Conservation (phyloP, 2,888 invertebrate genomes). For the Lycophotia porphyrea region DNA sequence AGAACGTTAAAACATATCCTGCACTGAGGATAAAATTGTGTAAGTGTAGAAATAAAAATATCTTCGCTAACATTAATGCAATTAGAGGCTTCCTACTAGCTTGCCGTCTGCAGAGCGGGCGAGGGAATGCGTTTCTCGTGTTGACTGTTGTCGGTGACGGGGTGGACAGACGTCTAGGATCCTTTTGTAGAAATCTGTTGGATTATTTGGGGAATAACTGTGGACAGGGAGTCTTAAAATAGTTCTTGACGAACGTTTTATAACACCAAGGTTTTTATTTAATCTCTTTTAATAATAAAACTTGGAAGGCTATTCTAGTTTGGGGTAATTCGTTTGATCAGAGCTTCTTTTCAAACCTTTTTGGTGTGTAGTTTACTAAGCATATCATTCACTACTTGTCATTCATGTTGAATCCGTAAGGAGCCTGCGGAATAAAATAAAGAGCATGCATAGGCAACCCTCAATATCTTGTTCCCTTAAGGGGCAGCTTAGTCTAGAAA, state of each 20-base stretch:
- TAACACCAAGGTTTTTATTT: neutral
- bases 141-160: neutral
- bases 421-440: neutral
- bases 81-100: slow-evolving; percentile 23
- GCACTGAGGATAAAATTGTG: neutral
- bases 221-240: neutral
- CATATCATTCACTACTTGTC: neutral
- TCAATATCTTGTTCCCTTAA: neutral
- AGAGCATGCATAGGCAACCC: neutral
- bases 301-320: neutral
- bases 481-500: slow-evolving; percentile 24
- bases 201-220: slow-evolving; percentile 13
- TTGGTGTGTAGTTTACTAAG: neutral
- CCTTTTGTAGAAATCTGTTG: neutral
- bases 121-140: slow-evolving; percentile 43
- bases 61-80: slow-evolving; percentile 16
- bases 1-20: neutral
- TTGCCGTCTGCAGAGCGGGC: neutral
- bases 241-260: neutral
- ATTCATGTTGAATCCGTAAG: neutral
- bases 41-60: slow-evolving; percentile 38
- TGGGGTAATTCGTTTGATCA: neutral
- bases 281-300: neutral
- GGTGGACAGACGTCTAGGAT: neutral
- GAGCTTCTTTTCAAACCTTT: neutral